phyloP scores from a whole-genome alignment of 1,140 invertebrate species.

The Papilio xuthus region DNA sequence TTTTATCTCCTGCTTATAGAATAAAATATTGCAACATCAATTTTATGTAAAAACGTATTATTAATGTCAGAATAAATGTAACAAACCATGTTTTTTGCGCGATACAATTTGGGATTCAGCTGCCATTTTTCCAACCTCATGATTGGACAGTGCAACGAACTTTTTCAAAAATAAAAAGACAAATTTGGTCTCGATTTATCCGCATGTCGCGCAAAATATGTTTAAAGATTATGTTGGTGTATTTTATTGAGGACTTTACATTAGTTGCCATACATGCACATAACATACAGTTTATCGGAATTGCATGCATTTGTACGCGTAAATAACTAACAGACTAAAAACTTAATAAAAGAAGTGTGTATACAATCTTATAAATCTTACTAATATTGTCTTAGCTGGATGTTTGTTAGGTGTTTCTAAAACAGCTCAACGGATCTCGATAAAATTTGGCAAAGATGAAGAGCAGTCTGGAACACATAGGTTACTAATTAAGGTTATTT shows the following conservation, averaged over 20 bases:
- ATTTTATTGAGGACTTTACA: background rate
- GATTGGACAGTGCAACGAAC: slow-evolving; percentile 25
- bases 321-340: background rate
- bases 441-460: too few relatives aligned
- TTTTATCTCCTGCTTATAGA: background rate
- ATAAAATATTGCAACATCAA: slow-evolving; percentile 10
- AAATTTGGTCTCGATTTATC: slow-evolving; percentile 15
- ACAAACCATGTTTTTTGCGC: background rate
- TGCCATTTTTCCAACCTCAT: slow-evolving; percentile 27
- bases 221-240: slow-evolving; percentile 18
- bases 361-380: background rate
- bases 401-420: too few relatives aligned
- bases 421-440: too few relatives aligned
- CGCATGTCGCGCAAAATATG: background rate
- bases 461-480: too few relatives aligned
- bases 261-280: background rate
- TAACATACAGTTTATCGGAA: background rate
- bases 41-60: slow-evolving; percentile 3
- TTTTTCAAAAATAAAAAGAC: slow-evolving; percentile 32
- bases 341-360: background rate
- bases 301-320: background rate
- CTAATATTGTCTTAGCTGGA: too few relatives aligned
- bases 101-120: slow-evolving; percentile 8
- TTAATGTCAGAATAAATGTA: slow-evolving; percentile 6
- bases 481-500: too few relatives aligned